A percentile compares a stretch with the other conserved stretches of the same genome.
phyloP scores from a whole-genome alignment of 2,113 vertebrate species.

The Pao palembangensis region DNA sequence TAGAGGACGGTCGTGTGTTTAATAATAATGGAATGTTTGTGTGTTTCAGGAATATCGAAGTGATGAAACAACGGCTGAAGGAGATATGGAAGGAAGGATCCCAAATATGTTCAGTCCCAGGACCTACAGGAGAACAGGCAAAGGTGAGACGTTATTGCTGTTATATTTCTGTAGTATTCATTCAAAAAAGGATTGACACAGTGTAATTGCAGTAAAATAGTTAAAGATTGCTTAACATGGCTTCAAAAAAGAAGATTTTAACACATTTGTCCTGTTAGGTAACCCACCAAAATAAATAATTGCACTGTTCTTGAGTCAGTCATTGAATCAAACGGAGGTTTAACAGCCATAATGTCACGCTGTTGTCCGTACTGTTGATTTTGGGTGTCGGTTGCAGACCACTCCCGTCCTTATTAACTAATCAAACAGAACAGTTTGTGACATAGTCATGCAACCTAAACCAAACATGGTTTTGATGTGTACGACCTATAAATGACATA shows the following conservation, averaged over 20 bases:
- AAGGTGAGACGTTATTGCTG: slow-evolving; percentile 75
- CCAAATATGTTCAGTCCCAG: slow-evolving; percentile 85
- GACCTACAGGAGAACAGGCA: slow-evolving; percentile 91
- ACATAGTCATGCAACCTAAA: too few species aligned
- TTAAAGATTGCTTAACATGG: too few species aligned
- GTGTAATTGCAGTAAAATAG: too few species aligned
- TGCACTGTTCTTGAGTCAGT: not conserved
- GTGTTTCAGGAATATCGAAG: slow-evolving; percentile 82
- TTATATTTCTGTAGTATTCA: too few species aligned
- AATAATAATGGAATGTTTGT: too few species aligned
- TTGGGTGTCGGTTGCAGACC: slow-evolving; percentile 23
- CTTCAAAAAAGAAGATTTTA: too few species aligned
- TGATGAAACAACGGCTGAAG: slow-evolving; percentile 86
- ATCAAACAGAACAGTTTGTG: too few species aligned
- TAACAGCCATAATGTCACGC: not conserved
- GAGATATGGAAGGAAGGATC: slow-evolving; percentile 86
- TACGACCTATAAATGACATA: too few species aligned
- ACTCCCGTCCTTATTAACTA: slow-evolving; percentile 17
- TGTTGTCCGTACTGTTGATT: slow-evolving; percentile 29
- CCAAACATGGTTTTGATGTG: too few species aligned
- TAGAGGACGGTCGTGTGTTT: too few species aligned
- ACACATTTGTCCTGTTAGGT: too few species aligned
- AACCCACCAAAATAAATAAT: too few species aligned
- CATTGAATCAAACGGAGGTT: not conserved
- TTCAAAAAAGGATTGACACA: not conserved